Evolutionary conservation across 2,888 invertebrate genomes (phyloP).

Genomic region (Nematopogon swammerdamellus): DNA sequence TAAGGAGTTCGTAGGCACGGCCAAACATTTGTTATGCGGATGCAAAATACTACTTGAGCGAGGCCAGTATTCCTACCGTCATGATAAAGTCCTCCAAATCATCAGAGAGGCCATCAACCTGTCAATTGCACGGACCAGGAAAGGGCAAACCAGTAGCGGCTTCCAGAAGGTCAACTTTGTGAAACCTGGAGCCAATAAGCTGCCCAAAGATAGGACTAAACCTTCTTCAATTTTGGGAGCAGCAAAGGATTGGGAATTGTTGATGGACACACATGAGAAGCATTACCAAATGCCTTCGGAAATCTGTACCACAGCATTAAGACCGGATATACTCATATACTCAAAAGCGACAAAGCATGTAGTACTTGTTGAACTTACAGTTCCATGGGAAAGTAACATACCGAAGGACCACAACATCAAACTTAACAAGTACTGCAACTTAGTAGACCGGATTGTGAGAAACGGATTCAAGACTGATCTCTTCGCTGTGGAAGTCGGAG

Average conservation of each 20-base stretch:
- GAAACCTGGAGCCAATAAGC: not conserved
- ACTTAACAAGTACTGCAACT: too few relatives aligned
- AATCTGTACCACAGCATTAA: not conserved
- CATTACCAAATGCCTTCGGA: conserved; percentile 1
- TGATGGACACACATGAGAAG: conserved; percentile 1
- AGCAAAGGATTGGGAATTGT: not conserved
- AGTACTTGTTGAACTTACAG: conserved; percentile 1
- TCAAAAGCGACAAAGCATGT: conserved; percentile 1
- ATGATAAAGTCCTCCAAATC: not conserved
- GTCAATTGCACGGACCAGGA: not conserved
- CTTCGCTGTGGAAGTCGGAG: too few relatives aligned
- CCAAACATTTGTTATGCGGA: not conserved
- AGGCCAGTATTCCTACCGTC: not conserved
- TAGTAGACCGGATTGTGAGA: too few relatives aligned
- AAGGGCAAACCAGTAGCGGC: not conserved
- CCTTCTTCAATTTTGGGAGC: conserved; percentile 1
- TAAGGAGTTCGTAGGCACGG: too few relatives aligned
- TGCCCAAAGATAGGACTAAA: not conserved
- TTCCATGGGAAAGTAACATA: conserved; percentile 1
- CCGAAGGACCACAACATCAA: too few relatives aligned
- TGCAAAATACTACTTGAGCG: conserved; percentile 1
- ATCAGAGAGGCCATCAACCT: conserved; percentile 1
- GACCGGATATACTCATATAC: conserved; percentile 1
- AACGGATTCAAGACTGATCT: too few relatives aligned
- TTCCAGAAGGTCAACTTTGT: not conserved